Conservation (phyloP, 2,888 invertebrate species). For the Perizoma flavofasciatum region DNA sequence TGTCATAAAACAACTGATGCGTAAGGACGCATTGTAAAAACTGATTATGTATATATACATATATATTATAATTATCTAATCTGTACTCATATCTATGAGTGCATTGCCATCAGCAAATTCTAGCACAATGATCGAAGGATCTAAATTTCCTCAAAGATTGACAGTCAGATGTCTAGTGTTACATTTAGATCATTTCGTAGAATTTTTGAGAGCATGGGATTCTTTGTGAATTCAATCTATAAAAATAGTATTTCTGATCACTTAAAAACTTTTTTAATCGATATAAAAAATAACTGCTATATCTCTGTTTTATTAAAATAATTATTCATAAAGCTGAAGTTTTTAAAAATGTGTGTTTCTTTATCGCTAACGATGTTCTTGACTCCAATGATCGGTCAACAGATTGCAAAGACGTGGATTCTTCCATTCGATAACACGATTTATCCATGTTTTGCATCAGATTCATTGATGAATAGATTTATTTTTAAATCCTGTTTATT, state of each 20-base stretch:
- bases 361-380: slow-evolving; percentile 28
- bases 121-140: too few species aligned
- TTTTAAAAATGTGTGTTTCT: slow-evolving; percentile 2
- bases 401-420: slow-evolving; percentile 39
- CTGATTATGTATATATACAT: not conserved
- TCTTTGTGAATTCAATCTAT: too few species aligned
- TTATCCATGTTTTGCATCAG: slow-evolving; percentile 26
- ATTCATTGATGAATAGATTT: slow-evolving; percentile 5
- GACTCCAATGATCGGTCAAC: slow-evolving; percentile 29
- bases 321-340: too few species aligned
- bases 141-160: not conserved
- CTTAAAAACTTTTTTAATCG: too few species aligned
- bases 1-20: slow-evolving; percentile 9
- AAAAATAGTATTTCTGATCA: too few species aligned
- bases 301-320: too few species aligned
- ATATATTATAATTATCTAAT: slow-evolving; percentile 11
- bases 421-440: slow-evolving; percentile 48
- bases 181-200: not conserved
- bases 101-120: slow-evolving; percentile 12
- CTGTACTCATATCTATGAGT: slow-evolving; percentile 6
- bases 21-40: not conserved
- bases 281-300: too few species aligned
- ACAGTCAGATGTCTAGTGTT: not conserved
- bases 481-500: slow-evolving; percentile 2
- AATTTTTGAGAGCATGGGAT: too few species aligned